Evolutionary conservation across 2,113 vertebrate genomes (phyloP).

Genomic region (Gavialis gangeticus): DNA sequence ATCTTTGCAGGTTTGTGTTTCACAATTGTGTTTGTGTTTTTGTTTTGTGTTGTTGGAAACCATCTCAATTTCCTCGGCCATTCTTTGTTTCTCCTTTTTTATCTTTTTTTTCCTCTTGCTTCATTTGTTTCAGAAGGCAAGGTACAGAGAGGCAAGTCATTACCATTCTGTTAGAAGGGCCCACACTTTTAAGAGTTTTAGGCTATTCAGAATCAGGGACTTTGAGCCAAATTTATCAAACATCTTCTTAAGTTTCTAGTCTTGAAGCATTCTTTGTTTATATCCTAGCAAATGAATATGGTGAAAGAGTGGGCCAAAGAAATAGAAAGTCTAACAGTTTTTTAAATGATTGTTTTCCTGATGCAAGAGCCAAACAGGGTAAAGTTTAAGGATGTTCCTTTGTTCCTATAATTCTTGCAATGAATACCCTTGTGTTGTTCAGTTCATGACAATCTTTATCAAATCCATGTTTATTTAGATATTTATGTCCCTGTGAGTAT

Average conservation of each 20-base stretch:
- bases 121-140: neutral
- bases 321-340: neutral
- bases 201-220: neutral
- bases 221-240: neutral
- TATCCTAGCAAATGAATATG: neutral
- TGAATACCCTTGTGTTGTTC: neutral
- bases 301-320: neutral
- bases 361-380: neutral
- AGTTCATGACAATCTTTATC: constrained; percentile 59
- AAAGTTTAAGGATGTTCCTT: neutral
- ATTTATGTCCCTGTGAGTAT: constrained; percentile 54
- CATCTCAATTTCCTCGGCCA: constrained; percentile 19
- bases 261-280: neutral
- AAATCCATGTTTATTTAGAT: constrained; percentile 66
- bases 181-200: neutral
- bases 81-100: constrained; percentile 34
- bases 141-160: neutral
- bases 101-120: neutral
- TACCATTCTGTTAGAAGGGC: neutral
- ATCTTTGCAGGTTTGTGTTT: neutral
- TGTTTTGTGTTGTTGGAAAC: constrained; percentile 14
- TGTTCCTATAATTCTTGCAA: fast-evolving
- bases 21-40: neutral
- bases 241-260: neutral
- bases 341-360: neutral